Conservation (phyloP, 2,797 vertebrate species). For the Threskiornis aethiopicus region DNA sequence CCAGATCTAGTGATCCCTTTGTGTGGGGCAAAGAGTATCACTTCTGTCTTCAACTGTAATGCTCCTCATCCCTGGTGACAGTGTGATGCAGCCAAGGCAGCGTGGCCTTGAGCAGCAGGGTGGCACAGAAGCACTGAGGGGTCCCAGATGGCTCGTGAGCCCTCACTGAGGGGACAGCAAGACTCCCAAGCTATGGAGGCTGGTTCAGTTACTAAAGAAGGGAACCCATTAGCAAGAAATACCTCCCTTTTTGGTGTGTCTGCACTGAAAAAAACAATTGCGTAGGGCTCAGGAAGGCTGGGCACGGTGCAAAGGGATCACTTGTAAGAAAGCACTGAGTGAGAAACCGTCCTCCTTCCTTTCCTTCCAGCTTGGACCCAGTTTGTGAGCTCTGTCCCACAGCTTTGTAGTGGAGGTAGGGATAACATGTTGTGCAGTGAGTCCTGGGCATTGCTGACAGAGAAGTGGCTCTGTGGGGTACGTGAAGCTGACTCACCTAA, state of each 20-base stretch:
- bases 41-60: not conserved
- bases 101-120: not conserved
- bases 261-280: not conserved
- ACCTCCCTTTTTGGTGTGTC: not conserved
- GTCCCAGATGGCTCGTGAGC: not conserved
- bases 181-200: not conserved
- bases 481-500: not conserved
- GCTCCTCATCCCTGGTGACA: not conserved
- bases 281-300: fast-evolving
- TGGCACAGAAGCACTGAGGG: not conserved
- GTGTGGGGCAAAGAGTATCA: not conserved
- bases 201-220: not conserved
- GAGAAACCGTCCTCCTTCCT: not conserved
- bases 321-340: not conserved
- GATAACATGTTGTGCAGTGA: not conserved
- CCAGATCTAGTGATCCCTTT: not conserved
- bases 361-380: not conserved
- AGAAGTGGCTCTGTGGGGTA: not conserved
- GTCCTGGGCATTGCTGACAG: not conserved
- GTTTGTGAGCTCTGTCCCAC: not conserved
- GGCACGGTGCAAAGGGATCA: fast-evolving
- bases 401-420: not conserved
- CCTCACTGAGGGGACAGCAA: not conserved
- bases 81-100: not conserved
- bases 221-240: not conserved